Percentiles rank a stretch among this genome's conserved stretches.
phyloP scores from a whole-genome alignment of 2,797 vertebrate genomes.

The Odontamblyopus lacepedii region DNA sequence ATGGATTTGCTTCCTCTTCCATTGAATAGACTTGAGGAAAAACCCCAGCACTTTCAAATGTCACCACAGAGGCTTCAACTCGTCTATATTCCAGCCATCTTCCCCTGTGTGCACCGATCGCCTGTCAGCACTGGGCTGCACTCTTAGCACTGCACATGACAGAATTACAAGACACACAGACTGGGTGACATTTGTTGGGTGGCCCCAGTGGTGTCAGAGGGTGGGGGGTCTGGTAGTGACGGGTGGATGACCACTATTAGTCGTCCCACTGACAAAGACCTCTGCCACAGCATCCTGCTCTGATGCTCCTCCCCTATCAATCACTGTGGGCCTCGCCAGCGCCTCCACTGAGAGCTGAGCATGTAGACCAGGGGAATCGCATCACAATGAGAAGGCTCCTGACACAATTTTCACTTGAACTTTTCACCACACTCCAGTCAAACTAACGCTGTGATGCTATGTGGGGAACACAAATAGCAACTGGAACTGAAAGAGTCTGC shows the following conservation, averaged over 20 bases:
- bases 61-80: slow-evolving; percentile 57
- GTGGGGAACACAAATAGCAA: slow-evolving; percentile 35
- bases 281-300: slow-evolving; percentile 58
- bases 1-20: not conserved
- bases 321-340: slow-evolving; percentile 41
- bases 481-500: not conserved
- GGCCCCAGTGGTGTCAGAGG: slow-evolving; percentile 50
- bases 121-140: slow-evolving; percentile 51
- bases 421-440: slow-evolving; percentile 51
- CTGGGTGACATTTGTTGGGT: slow-evolving; percentile 72
- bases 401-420: slow-evolving; percentile 64
- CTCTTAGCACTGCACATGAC: slow-evolving; percentile 34
- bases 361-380: slow-evolving; percentile 61
- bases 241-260: slow-evolving; percentile 58
- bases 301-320: slow-evolving; percentile 70
- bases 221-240: slow-evolving; percentile 26
- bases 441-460: slow-evolving; percentile 33
- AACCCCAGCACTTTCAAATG: slow-evolving; percentile 58
- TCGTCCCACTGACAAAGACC: slow-evolving; percentile 53
- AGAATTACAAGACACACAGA: slow-evolving; percentile 48
- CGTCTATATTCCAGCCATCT: slow-evolving; percentile 51
- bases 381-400: slow-evolving; percentile 51
- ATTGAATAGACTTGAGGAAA: slow-evolving; percentile 35
- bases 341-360: slow-evolving; percentile 44
- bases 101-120: slow-evolving; percentile 31